phyloP scores from a whole-genome alignment of 1,140 invertebrate species.

The Bombus superbus region DNA sequence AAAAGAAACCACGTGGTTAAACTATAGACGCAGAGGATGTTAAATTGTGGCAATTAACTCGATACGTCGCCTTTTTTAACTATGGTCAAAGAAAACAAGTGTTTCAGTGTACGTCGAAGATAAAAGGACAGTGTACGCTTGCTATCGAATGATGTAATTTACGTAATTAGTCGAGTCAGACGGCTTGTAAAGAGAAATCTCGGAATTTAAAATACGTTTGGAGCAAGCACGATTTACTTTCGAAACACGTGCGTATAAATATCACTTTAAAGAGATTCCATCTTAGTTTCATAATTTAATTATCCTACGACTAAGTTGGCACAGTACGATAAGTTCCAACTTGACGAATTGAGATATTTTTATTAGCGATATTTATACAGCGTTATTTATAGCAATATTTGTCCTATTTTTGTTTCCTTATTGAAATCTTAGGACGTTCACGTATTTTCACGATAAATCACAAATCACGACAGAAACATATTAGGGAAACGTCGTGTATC shows the following conservation, averaged over 20 bases:
- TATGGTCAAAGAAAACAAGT: not conserved
- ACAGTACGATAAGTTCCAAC: not conserved
- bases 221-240: not conserved
- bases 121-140: not conserved
- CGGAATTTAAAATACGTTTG: not conserved
- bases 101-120: not conserved
- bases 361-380: not conserved
- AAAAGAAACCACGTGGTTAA: not conserved
- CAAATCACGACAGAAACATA: conserved; percentile 28
- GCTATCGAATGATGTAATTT: not conserved
- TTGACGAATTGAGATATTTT: not conserved
- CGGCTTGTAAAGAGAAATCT: not conserved
- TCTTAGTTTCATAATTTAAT: not conserved
- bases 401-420: too few species aligned
- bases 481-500: conserved; percentile 12
- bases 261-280: not conserved
- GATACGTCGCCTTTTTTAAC: not conserved
- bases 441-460: conserved; percentile 17
- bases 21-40: not conserved
- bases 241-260: not conserved
- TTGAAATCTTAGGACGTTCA: not conserved
- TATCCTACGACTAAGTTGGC: not conserved
- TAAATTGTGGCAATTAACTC: conserved; percentile 16
- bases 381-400: not conserved
- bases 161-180: not conserved